These are phyloP conservation scores for Kryphioiulus occultus DNA, from an alignment of 2,888 invertebrate genomes.

Conservation along the genomic window DNA sequence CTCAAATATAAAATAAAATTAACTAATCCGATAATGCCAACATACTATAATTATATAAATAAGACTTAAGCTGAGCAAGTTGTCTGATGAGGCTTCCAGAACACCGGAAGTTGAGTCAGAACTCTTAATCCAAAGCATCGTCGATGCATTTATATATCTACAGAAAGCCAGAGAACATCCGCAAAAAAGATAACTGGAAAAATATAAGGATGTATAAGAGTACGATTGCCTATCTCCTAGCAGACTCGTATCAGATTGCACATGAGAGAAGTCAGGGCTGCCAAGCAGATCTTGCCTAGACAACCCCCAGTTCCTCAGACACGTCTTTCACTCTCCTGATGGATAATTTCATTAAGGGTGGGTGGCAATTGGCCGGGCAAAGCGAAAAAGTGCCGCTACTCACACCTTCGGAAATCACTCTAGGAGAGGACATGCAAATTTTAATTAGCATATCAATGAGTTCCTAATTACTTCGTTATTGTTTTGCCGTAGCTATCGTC, in stretches of 20 bases:
- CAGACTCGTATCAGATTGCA: neutral
- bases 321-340: neutral
- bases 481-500: slow-evolving; percentile 41
- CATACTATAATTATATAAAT: too few relatives aligned
- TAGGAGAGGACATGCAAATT: slow-evolving; percentile 43
- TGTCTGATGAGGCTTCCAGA: too few relatives aligned
- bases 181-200: neutral
- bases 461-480: slow-evolving; percentile 49
- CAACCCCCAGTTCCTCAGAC: neutral
- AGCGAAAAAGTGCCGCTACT: slow-evolving; percentile 42
- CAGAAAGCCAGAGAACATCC: too few relatives aligned
- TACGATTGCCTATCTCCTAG: neutral
- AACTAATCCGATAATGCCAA: too few relatives aligned
- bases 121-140: too few relatives aligned
- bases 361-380: slow-evolving; percentile 29
- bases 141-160: too few relatives aligned
- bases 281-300: neutral
- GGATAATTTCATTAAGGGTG: slow-evolving; percentile 41
- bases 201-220: neutral
- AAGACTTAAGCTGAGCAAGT: too few relatives aligned
- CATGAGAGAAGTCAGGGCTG: neutral
- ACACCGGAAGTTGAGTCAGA: too few relatives aligned
- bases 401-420: slow-evolving; percentile 24
- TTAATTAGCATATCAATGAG: slow-evolving; percentile 51
- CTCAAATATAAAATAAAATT: too few relatives aligned